Base-by-base conservation (phyloP, 2,113 vertebrate species). In the Odocoileus hemionus region DNA sequence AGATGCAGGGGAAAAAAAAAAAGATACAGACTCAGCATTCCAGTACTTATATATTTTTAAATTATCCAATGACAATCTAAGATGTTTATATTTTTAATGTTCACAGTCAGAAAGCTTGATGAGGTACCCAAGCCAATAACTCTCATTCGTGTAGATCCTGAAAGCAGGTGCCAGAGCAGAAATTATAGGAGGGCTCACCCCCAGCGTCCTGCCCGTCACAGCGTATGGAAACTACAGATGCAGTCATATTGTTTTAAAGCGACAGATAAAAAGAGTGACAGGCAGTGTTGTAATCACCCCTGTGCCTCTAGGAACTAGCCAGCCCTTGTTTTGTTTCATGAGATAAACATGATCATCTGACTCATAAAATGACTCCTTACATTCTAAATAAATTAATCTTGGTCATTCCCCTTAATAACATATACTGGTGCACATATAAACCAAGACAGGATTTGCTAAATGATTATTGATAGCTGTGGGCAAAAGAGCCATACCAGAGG, bases 201-300 rank as follows among this genome's bases (percentile, higher is more conserved):
- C n/a, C 2, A 3, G 58, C 26, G 0, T 7, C 17, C 45, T 36
- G 45, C 58, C 50, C 2, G 1, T 13, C 85, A 8, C 2, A 5
- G 36, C 3, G 0, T 4, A 3, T 2, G 57, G 45, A 7, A 25
- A 17, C 1, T 26, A 23, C 43, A 3, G 13, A 9, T 2, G 4
- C 52, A 2, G 1, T 6, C 21, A 9, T 5, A 12, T 36, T 50
- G 12, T 30, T 30, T 74, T 55, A 79, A 96, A 80, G 45, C 64
- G 52, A 5, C 58, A 57, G 14, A 58, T 17, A 21, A 67, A 83
- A 16, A 21, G 30, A 8, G 15, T 10, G 28, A 30, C 30, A 36
- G 33, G 47, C 8, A 5, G 0, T 21, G 86, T 2, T 39, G 45
- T 30, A 26, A 86, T 28, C 7, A 5, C 9, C 45, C 14, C 39